A percentile compares a stretch with the other conserved stretches of the same genome.
These are phyloP conservation scores for Notiomystis cincta DNA, from an alignment of 2,113 vertebrate species.

Conservation along the genomic window DNA sequence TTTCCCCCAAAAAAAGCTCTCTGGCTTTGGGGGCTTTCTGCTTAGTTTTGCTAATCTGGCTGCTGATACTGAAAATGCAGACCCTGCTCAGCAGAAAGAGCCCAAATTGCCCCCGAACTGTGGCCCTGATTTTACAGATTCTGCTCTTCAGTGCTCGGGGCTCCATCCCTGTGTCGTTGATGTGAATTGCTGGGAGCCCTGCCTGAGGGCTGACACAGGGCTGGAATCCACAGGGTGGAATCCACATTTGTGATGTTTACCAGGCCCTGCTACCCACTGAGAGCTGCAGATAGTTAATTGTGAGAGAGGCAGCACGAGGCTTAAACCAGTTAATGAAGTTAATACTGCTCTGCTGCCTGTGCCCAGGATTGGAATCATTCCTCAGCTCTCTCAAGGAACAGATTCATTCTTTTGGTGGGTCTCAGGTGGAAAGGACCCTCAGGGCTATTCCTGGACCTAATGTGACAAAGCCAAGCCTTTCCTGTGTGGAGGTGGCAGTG, in stretches of 20 bases:
- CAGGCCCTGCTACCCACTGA: neutral
- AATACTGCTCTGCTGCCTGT: neutral
- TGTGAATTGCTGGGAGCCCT: neutral
- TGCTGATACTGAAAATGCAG: neutral
- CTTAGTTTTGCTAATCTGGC: constrained; percentile 24
- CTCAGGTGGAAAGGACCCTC: rapidly evolving
- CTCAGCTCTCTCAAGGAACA: neutral
- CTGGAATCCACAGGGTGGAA: neutral
- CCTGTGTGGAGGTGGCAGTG: neutral
- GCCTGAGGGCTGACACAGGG: neutral
- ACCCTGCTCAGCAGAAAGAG: neutral
- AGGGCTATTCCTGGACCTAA: rapidly evolving
- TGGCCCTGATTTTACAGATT: neutral
- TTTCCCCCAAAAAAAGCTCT: neutral
- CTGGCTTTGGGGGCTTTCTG: constrained; percentile 26
- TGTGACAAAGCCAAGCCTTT: neutral
- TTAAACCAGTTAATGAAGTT: neutral
- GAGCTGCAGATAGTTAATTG: neutral
- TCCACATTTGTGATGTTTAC: neutral
- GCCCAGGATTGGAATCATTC: neutral
- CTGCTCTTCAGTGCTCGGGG: neutral
- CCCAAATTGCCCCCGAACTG: neutral
- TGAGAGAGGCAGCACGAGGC: neutral
- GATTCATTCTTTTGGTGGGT: neutral
- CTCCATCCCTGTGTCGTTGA: neutral